Percentiles rank a stretch among this genome's conserved stretches.
These are phyloP conservation scores for Lycaon pictus DNA, from an alignment of 2,113 vertebrate genomes.

Conservation along the genomic window DNA sequence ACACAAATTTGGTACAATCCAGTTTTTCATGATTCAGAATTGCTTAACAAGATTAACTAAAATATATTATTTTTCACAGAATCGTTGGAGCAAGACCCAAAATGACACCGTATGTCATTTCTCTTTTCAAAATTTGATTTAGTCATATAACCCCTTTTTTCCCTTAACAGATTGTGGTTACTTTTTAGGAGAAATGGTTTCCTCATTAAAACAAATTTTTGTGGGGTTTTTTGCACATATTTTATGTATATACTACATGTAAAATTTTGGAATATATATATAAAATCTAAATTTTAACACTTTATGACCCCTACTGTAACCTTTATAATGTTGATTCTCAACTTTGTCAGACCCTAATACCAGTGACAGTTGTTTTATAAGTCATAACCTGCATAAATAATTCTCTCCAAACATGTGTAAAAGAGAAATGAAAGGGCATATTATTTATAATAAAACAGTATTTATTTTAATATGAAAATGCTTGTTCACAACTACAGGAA, in stretches of 20 bases:
- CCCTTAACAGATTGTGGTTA: neutral
- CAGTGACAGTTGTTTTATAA: neutral
- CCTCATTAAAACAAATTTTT: constrained; percentile 38
- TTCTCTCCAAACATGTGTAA: neutral
- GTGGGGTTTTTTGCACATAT: neutral
- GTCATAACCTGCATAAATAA: neutral
- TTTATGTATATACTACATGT: neutral
- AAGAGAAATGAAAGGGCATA: neutral
- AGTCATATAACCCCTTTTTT: neutral
- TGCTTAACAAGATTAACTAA: constrained; percentile 82
- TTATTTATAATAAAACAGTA: neutral
- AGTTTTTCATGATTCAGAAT: constrained; percentile 60
- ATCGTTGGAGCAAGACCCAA: constrained; percentile 85
- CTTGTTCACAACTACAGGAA: neutral
- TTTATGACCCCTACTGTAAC: neutral
- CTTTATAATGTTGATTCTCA: neutral
- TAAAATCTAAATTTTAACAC: constrained; percentile 33
- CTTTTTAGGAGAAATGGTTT: constrained; percentile 24
- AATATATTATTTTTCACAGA: constrained; percentile 88
- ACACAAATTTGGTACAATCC: constrained; percentile 43
- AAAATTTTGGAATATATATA: neutral
- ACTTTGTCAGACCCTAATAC: neutral
- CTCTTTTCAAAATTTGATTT: constrained; percentile 66
- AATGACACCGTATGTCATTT: constrained; percentile 96
- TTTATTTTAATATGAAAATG: neutral